Evolutionary conservation across 2,113 vertebrate species (phyloP).

Genomic region (Ophthalmolycus amberensis): DNA sequence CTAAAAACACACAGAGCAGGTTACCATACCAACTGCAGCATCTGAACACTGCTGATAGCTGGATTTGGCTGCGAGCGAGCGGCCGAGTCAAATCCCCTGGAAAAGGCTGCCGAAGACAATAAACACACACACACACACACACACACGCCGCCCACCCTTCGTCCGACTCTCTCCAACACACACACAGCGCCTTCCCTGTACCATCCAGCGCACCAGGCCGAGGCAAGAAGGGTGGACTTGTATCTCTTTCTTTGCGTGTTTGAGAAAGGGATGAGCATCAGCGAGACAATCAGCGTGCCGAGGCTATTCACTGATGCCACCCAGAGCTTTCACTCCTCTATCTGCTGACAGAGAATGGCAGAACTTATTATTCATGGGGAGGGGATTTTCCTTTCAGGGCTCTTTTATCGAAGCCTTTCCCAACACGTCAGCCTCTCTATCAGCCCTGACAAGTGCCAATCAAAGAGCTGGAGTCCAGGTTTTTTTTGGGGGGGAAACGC

Average conservation of each 20-base stretch:
- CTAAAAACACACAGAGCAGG: slow-evolving; percentile 78
- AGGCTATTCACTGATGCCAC: slow-evolving; percentile 89
- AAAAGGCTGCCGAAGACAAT: slow-evolving; percentile 75
- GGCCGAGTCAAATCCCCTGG: slow-evolving; percentile 80
- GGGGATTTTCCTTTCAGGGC: slow-evolving; percentile 86
- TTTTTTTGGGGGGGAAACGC: slow-evolving; percentile 64
- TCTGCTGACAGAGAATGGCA: slow-evolving; percentile 64
- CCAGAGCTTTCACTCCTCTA: slow-evolving; percentile 87
- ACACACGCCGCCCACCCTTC: slow-evolving; percentile 45
- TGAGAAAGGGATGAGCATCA: slow-evolving; percentile 88
- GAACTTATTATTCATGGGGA: slow-evolving; percentile 87
- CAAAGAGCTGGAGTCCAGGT: slow-evolving; percentile 86
- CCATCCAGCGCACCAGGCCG: slow-evolving; percentile 83
- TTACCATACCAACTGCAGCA: slow-evolving; percentile 83
- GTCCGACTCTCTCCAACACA: slow-evolving; percentile 33
- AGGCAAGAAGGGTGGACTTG: slow-evolving; percentile 83
- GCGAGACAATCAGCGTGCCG: slow-evolving; percentile 83
- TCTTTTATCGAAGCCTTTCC: slow-evolving; percentile 83
- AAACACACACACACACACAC: slow-evolving; percentile 67
- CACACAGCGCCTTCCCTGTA: slow-evolving; percentile 32
- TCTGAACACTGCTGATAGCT: slow-evolving; percentile 84
- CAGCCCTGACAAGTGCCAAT: slow-evolving; percentile 96
- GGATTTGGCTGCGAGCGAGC: slow-evolving; percentile 83
- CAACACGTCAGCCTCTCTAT: slow-evolving; percentile 91
- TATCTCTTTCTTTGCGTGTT: slow-evolving; percentile 88